Evolutionary conservation across 2,888 invertebrate genomes (phyloP).

Genomic region (Luffia ferchaultella): DNA sequence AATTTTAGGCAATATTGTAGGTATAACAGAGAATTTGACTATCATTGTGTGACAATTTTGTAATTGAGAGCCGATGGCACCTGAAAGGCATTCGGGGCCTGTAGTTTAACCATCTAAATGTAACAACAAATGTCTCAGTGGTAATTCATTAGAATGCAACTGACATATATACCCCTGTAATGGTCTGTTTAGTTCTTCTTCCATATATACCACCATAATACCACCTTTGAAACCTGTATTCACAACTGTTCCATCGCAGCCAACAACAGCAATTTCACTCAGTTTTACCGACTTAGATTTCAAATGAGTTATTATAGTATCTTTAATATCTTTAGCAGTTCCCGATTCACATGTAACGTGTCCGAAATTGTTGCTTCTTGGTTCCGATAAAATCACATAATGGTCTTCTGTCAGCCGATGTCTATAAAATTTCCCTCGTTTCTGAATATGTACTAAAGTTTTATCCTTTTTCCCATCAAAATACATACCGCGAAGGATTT

Average conservation of each 20-base stretch:
- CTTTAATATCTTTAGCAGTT: too few species aligned
- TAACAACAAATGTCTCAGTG: constrained; percentile 16
- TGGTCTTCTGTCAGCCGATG: too few species aligned
- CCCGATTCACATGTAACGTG: too few species aligned
- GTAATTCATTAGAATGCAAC: constrained; percentile 16
- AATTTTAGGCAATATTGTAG: constrained; percentile 1
- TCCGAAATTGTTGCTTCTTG: too few species aligned
- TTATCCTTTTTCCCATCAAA: too few species aligned
- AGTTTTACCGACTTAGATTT: too few species aligned
- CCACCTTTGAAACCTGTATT: constrained; percentile 16
- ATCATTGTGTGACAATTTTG: constrained; percentile 13
- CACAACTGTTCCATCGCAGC: constrained; percentile 17
- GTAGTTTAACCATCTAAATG: constrained; percentile 15
- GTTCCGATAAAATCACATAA: too few species aligned
- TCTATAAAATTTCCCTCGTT: too few species aligned
- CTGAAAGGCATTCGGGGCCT: constrained; percentile 14
- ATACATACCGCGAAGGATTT: too few species aligned
- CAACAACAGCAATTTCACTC: constrained; percentile 11
- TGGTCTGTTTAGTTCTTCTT: constrained; percentile 15
- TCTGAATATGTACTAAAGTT: too few species aligned
- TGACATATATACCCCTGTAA: constrained; percentile 14
- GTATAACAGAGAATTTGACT: too few species aligned
- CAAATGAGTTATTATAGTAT: too few species aligned
- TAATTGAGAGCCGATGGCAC: constrained; percentile 12
- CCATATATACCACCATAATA: constrained; percentile 13